Evolutionary conservation across 1,140 invertebrate genomes (phyloP).

Genomic region (Adoxophyes honmai): DNA sequence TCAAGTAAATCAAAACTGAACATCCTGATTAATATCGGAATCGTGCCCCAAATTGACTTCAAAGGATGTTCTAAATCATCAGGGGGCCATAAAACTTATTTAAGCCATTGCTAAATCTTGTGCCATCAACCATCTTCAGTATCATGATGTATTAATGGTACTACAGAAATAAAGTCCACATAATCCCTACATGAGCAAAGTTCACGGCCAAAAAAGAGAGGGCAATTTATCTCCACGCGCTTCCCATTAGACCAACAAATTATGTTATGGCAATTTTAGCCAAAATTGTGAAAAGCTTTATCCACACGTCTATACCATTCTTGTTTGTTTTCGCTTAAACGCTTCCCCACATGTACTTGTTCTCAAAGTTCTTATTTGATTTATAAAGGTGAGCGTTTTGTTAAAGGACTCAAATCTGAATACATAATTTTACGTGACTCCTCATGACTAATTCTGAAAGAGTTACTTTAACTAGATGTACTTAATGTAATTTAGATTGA

Average conservation of each 20-base stretch:
- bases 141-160: background rate
- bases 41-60: background rate
- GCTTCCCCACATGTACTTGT: background rate
- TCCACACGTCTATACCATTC: background rate
- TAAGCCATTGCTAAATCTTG: background rate
- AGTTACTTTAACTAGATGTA: no score
- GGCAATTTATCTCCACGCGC: conserved; percentile 40
- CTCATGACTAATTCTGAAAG: no score
- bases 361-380: no score
- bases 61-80: background rate
- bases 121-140: background rate
- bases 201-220: conserved; percentile 33
- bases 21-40: background rate
- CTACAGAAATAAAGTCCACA: conserved; percentile 17
- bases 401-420: no score
- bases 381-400: no score
- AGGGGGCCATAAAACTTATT: no score
- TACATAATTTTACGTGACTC: no score
- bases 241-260: conserved; percentile 44
- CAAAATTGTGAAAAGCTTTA: background rate
- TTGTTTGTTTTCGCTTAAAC: conserved; percentile 10
- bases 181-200: conserved; percentile 20
- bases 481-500: no score
- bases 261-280: conserved; percentile 27
- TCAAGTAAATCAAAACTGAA: background rate